A percentile compares a stretch with the other conserved stretches of the same genome.
Evolutionary conservation across 1,140 invertebrate genomes (phyloP).

Genomic region (Bombus waltoni): DNA sequence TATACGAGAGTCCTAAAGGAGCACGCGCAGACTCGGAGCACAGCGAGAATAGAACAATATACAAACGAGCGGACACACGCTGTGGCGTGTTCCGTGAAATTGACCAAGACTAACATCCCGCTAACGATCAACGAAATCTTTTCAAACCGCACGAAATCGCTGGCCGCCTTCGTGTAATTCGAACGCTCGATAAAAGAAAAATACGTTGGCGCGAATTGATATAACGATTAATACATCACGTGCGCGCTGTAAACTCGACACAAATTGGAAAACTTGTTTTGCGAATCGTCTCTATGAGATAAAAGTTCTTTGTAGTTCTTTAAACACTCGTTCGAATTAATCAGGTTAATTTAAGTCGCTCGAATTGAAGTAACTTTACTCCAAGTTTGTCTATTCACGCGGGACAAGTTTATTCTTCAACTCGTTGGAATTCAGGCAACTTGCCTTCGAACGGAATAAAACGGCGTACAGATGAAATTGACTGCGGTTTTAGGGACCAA

Average conservation of each 20-base stretch:
- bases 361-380: neutral
- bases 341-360: neutral
- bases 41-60: constrained; percentile 56
- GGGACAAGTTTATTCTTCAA: too few species aligned
- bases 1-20: constrained; percentile 3
- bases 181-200: neutral
- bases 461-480: too few species aligned
- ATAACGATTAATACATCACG: neutral
- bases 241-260: neutral
- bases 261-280: neutral
- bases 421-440: too few species aligned
- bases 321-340: neutral
- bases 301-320: neutral
- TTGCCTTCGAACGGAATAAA: too few species aligned
- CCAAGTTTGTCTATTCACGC: too few species aligned
- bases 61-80: constrained; percentile 32
- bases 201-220: neutral
- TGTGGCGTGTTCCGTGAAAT: constrained; percentile 34
- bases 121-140: constrained; percentile 16
- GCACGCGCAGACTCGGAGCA: neutral
- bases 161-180: too few species aligned
- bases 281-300: neutral
- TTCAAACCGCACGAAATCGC: neutral
- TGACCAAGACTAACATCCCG: constrained; percentile 32
- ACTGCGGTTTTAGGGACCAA: too few species aligned